These are phyloP conservation scores for Anoplopoma fimbria DNA, from an alignment of 2,113 vertebrate species.

Conservation along the genomic window DNA sequence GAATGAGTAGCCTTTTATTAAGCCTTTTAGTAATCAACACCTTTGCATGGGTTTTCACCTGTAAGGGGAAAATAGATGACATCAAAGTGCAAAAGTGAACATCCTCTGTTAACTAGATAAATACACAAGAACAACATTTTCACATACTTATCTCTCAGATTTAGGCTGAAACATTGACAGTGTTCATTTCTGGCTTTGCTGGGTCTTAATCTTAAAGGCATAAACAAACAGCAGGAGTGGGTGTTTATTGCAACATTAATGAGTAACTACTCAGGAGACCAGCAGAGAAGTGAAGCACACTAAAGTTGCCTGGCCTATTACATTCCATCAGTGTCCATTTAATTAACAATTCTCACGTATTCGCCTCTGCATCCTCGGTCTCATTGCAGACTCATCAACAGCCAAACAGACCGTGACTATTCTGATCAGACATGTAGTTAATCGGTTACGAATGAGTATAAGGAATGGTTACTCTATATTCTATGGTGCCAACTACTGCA, in stretches of 20 bases:
- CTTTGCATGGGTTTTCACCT: neutral
- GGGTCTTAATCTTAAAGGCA: conserved; percentile 32
- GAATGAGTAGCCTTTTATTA: neutral
- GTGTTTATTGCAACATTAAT: conserved; percentile 53
- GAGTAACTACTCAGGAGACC: conserved; percentile 43
- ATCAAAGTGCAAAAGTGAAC: neutral
- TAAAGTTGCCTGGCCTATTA: conserved; percentile 59
- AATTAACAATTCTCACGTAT: conserved; percentile 56
- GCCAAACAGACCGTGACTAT: neutral
- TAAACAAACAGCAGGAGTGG: conserved; percentile 45
- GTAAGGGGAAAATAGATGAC: neutral
- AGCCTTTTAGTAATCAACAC: neutral
- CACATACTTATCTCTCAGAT: neutral
- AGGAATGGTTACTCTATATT: neutral
- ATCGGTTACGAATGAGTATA: neutral
- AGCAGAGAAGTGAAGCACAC: conserved; percentile 40
- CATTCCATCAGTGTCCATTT: conserved; percentile 64
- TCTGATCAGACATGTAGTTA: neutral
- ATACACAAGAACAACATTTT: neutral
- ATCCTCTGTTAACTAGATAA: neutral
- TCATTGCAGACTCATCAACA: conserved; percentile 7
- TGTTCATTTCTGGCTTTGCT: conserved; percentile 21
- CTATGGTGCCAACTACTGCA: neutral
- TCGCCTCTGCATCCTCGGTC: conserved; percentile 22
- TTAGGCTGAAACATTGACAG: conserved; percentile 1